These are phyloP conservation scores for Ctenopoma kingsleyae DNA, from an alignment of 2,797 vertebrate genomes.

Conservation along the genomic window DNA sequence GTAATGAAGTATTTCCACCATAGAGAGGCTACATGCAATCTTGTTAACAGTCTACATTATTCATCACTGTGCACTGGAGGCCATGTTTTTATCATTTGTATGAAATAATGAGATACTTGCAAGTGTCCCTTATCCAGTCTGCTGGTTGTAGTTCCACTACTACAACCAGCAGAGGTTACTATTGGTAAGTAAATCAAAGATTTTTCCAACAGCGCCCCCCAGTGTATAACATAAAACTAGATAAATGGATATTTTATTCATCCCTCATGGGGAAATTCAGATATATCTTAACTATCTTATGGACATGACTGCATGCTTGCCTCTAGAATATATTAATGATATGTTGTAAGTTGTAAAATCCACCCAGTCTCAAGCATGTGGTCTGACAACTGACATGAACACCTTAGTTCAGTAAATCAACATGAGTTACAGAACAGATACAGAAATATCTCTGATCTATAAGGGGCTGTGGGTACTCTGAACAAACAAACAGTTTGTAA, in stretches of 20 bases:
- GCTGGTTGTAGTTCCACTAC: background rate
- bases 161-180: background rate
- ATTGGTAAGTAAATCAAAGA: background rate
- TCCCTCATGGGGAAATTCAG: too few species aligned
- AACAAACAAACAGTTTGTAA: background rate
- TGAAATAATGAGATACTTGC: constrained; percentile 17
- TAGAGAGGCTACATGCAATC: too few species aligned
- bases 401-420: background rate
- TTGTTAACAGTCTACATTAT: background rate
- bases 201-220: constrained; percentile 44
- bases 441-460: background rate
- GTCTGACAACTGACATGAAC: too few species aligned
- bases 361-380: too few species aligned
- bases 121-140: constrained; percentile 22
- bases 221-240: background rate
- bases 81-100: constrained; percentile 23
- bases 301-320: too few species aligned
- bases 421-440: background rate
- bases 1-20: background rate
- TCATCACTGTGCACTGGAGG: background rate
- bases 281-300: too few species aligned
- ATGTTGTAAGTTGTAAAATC: too few species aligned
- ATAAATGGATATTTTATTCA: too few species aligned
- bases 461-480: background rate
- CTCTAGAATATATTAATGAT: too few species aligned